Base-by-base conservation (phyloP, 2,888 invertebrate species). In the Atethmia centrago region DNA sequence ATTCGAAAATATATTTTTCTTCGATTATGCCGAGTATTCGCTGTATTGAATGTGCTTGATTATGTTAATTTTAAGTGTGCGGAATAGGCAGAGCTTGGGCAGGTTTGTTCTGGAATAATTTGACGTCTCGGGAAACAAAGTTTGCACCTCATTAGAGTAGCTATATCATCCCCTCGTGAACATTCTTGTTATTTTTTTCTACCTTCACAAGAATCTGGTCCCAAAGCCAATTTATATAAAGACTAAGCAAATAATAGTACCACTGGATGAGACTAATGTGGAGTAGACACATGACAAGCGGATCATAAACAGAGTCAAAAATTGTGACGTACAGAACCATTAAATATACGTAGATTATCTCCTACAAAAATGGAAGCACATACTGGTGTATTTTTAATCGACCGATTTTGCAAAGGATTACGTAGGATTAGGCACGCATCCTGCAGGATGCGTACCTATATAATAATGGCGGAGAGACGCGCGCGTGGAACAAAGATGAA, bases 21-120 rank as follows among this genome's bases (percentile, higher is more conserved):
- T 89, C 88, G 88, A 90, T 89, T 88, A 87, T 87, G 87, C 84
- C 79, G 78, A 84, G 83, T 77, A 59, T 74, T 59, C 61, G 16
- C 64, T 67, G 77, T 72, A 80, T 69, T 70, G 77, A 64, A 42
- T 19, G 59, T n/a, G 77, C 31, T 55, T 67, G 63, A 80, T 80
- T 77, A 53, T 64, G 71, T 78, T 78, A 77, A 64, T 71, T 53
- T 68, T 77, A 65, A 74, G 78, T 77, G 70, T 74, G 53, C 53
- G 53, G 36, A 79, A 65, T 67, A 49, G 14, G 1, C 19, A 61
- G 31, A 58, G 53, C 67, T 71, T 61, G 47, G 31, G 14, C 14
- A 5, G 2, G 10, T 56, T 47, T 21, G 12, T 47, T 21, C 9
- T 55, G 28, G 0, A 55, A 1, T 55, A 3, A 55, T 16, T 53